phyloP scores from a whole-genome alignment of 2,888 invertebrate genomes.

The Orthonevra nobilis region DNA sequence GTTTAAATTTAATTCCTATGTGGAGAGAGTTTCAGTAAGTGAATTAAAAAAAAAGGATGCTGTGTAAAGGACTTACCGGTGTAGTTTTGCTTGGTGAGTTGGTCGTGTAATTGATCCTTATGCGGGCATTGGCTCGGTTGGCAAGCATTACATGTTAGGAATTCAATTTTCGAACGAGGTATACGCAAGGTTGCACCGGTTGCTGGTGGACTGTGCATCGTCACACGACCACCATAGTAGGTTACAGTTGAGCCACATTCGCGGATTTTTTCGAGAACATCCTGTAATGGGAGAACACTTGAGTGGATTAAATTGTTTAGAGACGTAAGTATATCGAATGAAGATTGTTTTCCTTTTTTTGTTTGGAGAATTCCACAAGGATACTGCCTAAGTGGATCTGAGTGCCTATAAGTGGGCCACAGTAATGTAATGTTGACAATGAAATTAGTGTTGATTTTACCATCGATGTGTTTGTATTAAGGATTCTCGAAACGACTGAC shows the following conservation, averaged over 20 bases:
- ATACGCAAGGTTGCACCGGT: constrained; percentile 79
- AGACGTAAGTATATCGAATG: neutral
- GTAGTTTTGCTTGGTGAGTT: constrained; percentile 64
- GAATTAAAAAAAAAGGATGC: neutral
- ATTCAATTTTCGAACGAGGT: constrained; percentile 80
- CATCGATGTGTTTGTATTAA: too few relatives aligned
- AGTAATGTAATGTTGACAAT: too few relatives aligned
- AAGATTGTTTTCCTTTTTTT: too few relatives aligned
- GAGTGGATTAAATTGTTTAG: constrained; percentile 20
- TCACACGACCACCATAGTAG: constrained; percentile 92
- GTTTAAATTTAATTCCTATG: constrained; percentile 87
- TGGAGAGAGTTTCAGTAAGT: constrained; percentile 22
- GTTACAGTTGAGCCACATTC: constrained; percentile 94
- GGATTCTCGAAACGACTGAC: too few relatives aligned
- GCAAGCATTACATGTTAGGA: constrained; percentile 79
- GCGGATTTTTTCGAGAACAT: constrained; percentile 91
- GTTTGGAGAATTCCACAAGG: too few relatives aligned
- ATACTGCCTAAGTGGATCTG: too few relatives aligned
- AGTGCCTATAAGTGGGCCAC: too few relatives aligned
- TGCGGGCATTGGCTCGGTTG: constrained; percentile 74
- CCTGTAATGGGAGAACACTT: constrained; percentile 79
- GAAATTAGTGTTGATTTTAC: too few relatives aligned
- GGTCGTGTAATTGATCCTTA: constrained; percentile 68
- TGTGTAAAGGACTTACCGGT: constrained; percentile 71
- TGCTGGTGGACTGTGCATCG: constrained; percentile 82